phyloP scores from a whole-genome alignment of 2,113 vertebrate genomes.

The Odobenus rosmarus region DNA sequence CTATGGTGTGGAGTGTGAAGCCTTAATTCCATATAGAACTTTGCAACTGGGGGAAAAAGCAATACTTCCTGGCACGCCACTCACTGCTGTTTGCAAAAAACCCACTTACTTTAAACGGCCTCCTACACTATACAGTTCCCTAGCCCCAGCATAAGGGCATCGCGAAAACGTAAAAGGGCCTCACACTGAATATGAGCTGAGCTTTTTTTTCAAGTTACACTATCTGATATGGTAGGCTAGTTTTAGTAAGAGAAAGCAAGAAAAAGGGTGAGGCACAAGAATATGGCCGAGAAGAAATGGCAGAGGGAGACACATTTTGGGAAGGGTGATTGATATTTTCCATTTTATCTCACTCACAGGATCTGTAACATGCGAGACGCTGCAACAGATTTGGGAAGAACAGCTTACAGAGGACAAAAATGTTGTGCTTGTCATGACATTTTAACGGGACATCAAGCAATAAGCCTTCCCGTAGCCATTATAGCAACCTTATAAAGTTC shows the following conservation, averaged over 20 bases:
- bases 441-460: conserved; percentile 52
- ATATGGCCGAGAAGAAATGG: conserved; percentile 52
- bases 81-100: conserved; percentile 44
- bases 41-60: conserved; percentile 52
- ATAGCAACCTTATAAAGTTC: conserved; percentile 43
- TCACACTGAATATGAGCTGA: conserved; percentile 45
- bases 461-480: neutral
- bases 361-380: neutral
- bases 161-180: conserved; percentile 58
- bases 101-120: conserved; percentile 52
- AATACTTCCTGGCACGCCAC: conserved; percentile 50
- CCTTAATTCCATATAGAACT: conserved; percentile 63
- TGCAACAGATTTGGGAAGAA: conserved; percentile 46
- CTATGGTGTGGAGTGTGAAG: conserved; percentile 60
- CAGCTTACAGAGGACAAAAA: conserved; percentile 51
- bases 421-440: neutral
- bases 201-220: conserved; percentile 31
- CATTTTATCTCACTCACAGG: conserved; percentile 55
- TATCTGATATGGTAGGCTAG: conserved; percentile 5
- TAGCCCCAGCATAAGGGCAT: conserved; percentile 18
- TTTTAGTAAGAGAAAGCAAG: conserved; percentile 59
- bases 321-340: conserved; percentile 48
- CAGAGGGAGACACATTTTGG: neutral
- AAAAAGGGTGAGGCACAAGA: conserved; percentile 41
- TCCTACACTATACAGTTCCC: conserved; percentile 20